Conservation (phyloP, 2,113 vertebrate genomes). For the Strigops habroptila region DNA sequence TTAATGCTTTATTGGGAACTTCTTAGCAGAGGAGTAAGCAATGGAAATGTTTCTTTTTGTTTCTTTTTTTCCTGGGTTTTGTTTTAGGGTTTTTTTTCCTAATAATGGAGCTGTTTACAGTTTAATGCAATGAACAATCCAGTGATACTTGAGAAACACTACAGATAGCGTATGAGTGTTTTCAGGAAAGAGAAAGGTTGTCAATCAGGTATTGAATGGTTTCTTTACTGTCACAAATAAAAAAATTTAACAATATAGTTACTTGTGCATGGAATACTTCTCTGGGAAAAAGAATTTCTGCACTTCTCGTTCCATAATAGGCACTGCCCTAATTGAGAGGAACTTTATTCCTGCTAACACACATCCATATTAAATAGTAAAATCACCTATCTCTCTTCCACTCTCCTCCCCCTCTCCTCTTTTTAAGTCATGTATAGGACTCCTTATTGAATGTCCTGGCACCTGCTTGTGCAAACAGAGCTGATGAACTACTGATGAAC, state of each 20-base stretch:
- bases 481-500: constrained; percentile 50
- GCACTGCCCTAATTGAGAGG: neutral
- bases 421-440: neutral
- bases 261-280: constrained; percentile 64
- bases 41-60: constrained; percentile 36
- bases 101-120: constrained; percentile 59
- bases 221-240: constrained; percentile 80
- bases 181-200: constrained; percentile 57
- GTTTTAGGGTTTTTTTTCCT: neutral
- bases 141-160: constrained; percentile 65
- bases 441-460: constrained; percentile 30
- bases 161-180: constrained; percentile 36
- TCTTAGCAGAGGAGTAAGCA: constrained; percentile 26
- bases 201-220: constrained; percentile 66
- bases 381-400: neutral
- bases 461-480: constrained; percentile 51
- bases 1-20: constrained; percentile 42
- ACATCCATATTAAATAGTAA: neutral
- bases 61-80: neutral
- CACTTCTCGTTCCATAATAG: neutral
- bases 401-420: neutral
- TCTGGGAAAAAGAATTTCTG: neutral
- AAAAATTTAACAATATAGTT: constrained; percentile 55
- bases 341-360: neutral
- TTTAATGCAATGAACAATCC: constrained; percentile 64